Base-by-base conservation (phyloP, 1,140 invertebrate species). In the Chironomus tepperi region DNA sequence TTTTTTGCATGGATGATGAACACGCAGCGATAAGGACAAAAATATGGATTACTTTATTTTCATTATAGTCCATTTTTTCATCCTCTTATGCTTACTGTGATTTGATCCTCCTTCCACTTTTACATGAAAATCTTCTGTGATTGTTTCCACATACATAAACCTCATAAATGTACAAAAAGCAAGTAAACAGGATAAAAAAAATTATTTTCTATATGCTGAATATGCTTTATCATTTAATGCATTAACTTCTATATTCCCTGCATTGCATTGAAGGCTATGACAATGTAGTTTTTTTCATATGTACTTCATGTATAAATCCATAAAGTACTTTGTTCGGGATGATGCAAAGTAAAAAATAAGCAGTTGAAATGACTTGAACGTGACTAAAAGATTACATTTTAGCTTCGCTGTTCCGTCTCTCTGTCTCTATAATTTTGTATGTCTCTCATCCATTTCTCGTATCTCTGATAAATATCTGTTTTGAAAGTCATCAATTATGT, bases 401-500 rank as follows among this genome's bases (percentile, higher is more conserved):
- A 34, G 24, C 24, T 2, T 34, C 24, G 24, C 24, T 34, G 24
- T 34, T 34, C 24, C 24, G 1, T 5, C 24, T 34, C 24, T 34
- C 24, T 34, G 24, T 34, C 5, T 34, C 18, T 70, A 57, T 57
- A 9, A 18, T 70, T 18, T 15, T 70, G 7, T 70, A 70, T 70
- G n/a, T 19, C 47, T 19, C 65, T 70, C 65, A 70, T 57, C n/a
- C 12, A 57, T n/a, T 57, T 57, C 47, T 57, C 47, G n/a, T 34
- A 34, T 34, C 10, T 10, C 47, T 70, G 65, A 70, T 70, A 21
- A 70, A 70, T 70, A 70, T 70, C 65, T 70, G n/a, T 70, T 70
- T 70, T 70, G 65, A 70, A 70, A 70, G 65, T 70, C 65, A 70
- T 70, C 65, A 70, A 70, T 70, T 70, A 70, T 70, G 65, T 70